Conservation (phyloP, 2,113 vertebrate genomes). For the Pica pica region DNA sequence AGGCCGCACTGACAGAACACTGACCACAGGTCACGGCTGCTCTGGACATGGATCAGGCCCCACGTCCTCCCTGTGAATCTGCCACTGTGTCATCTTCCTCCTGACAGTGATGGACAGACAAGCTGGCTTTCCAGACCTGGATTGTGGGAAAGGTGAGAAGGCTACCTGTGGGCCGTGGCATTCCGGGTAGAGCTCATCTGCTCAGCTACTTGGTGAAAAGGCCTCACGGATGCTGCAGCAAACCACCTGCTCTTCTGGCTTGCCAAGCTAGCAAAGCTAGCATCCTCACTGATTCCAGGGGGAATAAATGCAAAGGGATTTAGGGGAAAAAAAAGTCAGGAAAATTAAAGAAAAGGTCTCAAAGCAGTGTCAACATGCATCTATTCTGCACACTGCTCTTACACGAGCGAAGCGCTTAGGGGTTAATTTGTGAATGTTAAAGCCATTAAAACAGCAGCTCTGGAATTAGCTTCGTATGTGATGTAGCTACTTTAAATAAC, state of each 20-base stretch:
- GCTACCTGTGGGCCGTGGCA: too few species aligned
- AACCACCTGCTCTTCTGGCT: background rate
- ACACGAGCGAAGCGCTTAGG: background rate
- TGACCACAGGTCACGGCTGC: too few species aligned
- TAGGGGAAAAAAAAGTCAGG: background rate
- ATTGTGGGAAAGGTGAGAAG: background rate
- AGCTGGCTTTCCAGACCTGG: background rate
- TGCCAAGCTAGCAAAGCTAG: too few species aligned
- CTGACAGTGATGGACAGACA: background rate
- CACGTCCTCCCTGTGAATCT: rapidly evolving
- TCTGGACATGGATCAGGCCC: background rate
- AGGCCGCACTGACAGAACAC: rapidly evolving
- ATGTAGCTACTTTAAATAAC: background rate
- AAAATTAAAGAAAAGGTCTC: background rate
- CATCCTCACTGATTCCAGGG: background rate
- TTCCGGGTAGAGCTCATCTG: background rate
- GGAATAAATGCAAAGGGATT: background rate
- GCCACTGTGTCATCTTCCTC: background rate
- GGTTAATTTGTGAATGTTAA: background rate
- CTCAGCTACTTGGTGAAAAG: background rate
- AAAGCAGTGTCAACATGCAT: background rate
- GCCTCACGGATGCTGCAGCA: background rate
- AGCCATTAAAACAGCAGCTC: background rate
- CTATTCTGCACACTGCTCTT: background rate
- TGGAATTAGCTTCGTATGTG: background rate